Evolutionary conservation across 2,888 invertebrate species (phyloP).

Genomic region (Lasioglossum vierecki): DNA sequence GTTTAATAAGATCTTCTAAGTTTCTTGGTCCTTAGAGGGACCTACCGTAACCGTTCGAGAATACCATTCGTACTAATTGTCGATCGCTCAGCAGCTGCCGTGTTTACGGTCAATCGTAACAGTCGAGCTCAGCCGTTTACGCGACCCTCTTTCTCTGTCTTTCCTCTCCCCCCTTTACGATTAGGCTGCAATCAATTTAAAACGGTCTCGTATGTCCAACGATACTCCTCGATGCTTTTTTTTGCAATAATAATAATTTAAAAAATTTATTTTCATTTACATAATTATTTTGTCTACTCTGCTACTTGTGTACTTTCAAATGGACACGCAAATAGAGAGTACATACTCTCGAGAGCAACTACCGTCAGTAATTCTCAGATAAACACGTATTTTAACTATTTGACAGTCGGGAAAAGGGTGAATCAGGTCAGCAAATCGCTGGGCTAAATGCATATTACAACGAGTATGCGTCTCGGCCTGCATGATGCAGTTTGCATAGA

Average conservation of each 20-base stretch:
- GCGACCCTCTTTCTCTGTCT: not conserved
- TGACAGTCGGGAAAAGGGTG: constrained; percentile 39
- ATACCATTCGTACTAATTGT: constrained; percentile 69
- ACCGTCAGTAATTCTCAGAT: too few relatives aligned
- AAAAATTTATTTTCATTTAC: too few relatives aligned
- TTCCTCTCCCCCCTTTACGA: not conserved
- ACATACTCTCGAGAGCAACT: too few relatives aligned
- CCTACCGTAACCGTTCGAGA: not conserved
- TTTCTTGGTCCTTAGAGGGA: too few relatives aligned
- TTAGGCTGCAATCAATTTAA: constrained; percentile 13
- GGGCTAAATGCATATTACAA: constrained; percentile 63
- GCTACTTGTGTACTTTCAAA: too few relatives aligned
- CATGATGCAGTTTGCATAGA: constrained; percentile 76
- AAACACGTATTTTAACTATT: constrained; percentile 3
- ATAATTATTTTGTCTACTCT: too few relatives aligned
- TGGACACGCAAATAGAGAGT: too few relatives aligned
- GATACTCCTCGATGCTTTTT: not conserved
- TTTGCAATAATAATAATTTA: too few relatives aligned
- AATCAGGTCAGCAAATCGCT: constrained; percentile 55
- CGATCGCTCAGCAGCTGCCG: constrained; percentile 71
- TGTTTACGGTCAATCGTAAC: constrained; percentile 37
- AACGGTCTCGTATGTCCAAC: not conserved
- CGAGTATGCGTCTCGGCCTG: constrained; percentile 30
- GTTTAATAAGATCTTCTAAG: too few relatives aligned
- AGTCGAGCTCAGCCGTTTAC: constrained; percentile 27